A percentile compares a stretch with the other conserved stretches of the same genome.
phyloP scores from a whole-genome alignment of 2,113 vertebrate species.

The Plecturocebus donacophilus region DNA sequence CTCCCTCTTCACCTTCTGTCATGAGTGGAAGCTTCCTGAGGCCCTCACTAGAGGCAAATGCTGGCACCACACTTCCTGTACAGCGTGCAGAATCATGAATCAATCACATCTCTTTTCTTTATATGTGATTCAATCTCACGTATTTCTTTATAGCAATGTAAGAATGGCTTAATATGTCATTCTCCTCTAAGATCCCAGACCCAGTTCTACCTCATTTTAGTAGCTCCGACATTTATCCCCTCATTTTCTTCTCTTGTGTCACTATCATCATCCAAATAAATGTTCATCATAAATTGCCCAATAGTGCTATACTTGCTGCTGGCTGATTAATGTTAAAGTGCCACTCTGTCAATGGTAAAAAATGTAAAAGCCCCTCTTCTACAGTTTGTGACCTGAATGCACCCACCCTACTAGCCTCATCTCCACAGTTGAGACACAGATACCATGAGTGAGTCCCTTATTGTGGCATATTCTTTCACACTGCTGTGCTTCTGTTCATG shows the following conservation, averaged over 20 bases:
- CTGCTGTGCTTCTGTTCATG: not conserved
- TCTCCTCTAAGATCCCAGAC: not conserved
- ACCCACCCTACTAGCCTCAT: not conserved
- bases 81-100: too few relatives aligned
- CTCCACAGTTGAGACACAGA: not conserved
- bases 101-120: too few relatives aligned
- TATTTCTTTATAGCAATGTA: too few relatives aligned
- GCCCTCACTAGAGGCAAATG: too few relatives aligned
- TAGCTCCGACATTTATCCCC: not conserved
- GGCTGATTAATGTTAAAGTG: not conserved
- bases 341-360: not conserved
- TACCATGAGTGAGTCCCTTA: not conserved
- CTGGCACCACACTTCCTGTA: too few relatives aligned
- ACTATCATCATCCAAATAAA: not conserved
- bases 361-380: not conserved
- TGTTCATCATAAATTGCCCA: not conserved
- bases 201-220: not conserved
- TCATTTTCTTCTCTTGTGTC: not conserved
- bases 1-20: too few relatives aligned
- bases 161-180: not conserved
- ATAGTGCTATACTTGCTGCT: not conserved
- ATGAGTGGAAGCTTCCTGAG: too few relatives aligned
- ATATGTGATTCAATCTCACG: too few relatives aligned
- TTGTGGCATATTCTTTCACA: not conserved
- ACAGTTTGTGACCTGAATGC: not conserved